Evolutionary conservation across 2,113 vertebrate genomes (phyloP).

Genomic region (Diadophis punctatus): DNA sequence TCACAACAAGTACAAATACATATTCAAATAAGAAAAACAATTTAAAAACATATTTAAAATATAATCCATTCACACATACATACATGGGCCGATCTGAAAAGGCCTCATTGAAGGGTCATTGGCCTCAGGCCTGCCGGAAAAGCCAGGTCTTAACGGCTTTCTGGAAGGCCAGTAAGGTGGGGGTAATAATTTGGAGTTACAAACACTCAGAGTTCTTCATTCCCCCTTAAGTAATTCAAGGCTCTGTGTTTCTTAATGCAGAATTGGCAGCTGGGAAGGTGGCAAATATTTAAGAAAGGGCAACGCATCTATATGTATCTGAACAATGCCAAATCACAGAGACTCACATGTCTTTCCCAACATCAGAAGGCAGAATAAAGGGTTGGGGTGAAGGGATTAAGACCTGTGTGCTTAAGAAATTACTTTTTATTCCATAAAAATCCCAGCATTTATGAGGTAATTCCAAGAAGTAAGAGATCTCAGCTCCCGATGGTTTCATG

Average conservation of each 20-base stretch:
- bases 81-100: no score
- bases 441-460: background rate
- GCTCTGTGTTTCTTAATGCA: background rate
- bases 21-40: no score
- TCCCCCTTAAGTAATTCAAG: background rate
- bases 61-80: no score
- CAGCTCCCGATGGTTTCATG: background rate
- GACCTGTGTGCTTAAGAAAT: background rate
- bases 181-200: slow-evolving; percentile 15
- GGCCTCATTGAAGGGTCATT: no score
- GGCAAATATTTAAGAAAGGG: background rate
- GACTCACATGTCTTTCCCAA: background rate
- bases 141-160: no score
- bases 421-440: background rate
- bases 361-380: background rate
- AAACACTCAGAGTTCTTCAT: slow-evolving; percentile 14
- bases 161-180: no score
- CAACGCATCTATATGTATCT: background rate
- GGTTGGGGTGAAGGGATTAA: background rate
- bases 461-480: background rate
- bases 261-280: background rate
- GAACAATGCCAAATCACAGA: background rate
- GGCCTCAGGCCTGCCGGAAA: no score
- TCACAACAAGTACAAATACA: no score
- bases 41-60: no score